Conservation (phyloP, 2,113 vertebrate genomes). For the Echinops telfairi region DNA sequence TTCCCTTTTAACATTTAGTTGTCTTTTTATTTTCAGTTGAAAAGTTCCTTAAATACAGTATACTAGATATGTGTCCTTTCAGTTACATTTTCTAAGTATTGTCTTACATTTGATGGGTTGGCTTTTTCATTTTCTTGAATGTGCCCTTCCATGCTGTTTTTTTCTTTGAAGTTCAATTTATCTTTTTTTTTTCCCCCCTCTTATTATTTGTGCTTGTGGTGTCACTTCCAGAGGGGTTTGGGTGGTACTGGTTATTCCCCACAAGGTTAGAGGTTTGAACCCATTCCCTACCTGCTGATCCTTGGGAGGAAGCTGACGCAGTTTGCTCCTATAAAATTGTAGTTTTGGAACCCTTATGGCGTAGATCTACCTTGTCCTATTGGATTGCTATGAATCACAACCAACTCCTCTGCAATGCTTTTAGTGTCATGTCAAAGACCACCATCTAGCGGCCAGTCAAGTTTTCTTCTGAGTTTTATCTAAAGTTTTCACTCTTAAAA, state of each 20-base stretch:
- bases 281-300: too few species aligned
- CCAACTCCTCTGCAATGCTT: too few species aligned
- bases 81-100: slow-evolving; percentile 6
- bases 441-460: not conserved
- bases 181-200: not conserved
- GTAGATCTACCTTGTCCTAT: too few species aligned
- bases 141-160: not conserved
- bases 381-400: too few species aligned
- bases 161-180: not conserved
- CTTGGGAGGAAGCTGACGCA: too few species aligned
- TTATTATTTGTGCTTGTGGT: not conserved
- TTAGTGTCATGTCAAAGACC: not conserved
- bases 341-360: too few species aligned
- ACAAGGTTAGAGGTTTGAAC: too few species aligned
- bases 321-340: too few species aligned
- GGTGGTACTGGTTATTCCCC: too few species aligned
- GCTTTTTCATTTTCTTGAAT: slow-evolving; percentile 38
- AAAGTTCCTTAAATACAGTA: slow-evolving; percentile 1
- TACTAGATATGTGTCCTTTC: not conserved
- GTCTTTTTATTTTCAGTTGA: not conserved
- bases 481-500: not conserved
- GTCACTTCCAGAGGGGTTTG: too few species aligned
- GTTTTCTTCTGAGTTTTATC: slow-evolving; percentile 22
- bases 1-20: not conserved
- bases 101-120: not conserved